These are phyloP conservation scores for Pomatorhinus ruficollis DNA, from an alignment of 2,113 vertebrate genomes.

Conservation along the genomic window DNA sequence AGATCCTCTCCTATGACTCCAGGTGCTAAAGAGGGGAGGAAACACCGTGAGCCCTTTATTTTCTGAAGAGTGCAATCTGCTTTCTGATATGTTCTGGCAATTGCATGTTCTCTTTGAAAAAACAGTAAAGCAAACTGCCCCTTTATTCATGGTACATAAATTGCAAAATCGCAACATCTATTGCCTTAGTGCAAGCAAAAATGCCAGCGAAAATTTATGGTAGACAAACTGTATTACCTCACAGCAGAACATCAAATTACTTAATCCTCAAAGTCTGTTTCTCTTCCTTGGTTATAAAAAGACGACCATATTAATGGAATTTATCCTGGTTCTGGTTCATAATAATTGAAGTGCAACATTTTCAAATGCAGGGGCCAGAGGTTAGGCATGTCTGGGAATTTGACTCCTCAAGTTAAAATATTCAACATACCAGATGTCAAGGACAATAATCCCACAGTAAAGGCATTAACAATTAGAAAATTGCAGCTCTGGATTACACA, in stretches of 20 bases:
- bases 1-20: background rate
- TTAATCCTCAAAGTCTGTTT: background rate
- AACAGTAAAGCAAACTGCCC: background rate
- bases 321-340: background rate
- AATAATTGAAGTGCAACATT: background rate
- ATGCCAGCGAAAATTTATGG: background rate
- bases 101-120: background rate
- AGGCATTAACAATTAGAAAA: constrained; percentile 25
- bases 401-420: background rate
- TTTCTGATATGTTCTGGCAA: background rate
- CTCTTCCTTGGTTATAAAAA: background rate
- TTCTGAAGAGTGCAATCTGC: background rate
- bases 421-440: background rate
- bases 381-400: background rate
- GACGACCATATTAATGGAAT: background rate
- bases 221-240: background rate
- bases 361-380: background rate
- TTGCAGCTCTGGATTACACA: background rate
- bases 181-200: background rate
- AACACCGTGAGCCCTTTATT: background rate
- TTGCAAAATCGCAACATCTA: background rate
- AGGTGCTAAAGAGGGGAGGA: background rate
- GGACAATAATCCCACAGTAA: background rate
- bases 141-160: background rate
- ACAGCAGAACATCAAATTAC: background rate